These are phyloP conservation scores for Aphelinus certus DNA, from an alignment of 1,140 invertebrate species.

Conservation along the genomic window DNA sequence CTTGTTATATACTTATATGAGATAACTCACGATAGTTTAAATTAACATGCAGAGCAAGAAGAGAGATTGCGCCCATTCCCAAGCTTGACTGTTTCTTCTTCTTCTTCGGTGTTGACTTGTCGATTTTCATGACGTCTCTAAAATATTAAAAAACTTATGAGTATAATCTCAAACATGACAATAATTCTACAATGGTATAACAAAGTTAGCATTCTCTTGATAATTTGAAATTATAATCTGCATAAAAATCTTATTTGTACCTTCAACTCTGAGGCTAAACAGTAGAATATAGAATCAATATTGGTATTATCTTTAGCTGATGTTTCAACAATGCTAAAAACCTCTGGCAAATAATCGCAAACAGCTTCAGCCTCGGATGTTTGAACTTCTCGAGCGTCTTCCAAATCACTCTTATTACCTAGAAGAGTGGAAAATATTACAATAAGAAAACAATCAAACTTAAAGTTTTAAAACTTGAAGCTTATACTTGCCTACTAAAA, in stretches of 20 bases:
- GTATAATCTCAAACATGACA: neutral
- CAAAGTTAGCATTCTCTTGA: no score
- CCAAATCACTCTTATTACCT: slow-evolving; percentile 90
- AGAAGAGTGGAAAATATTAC: slow-evolving; percentile 20
- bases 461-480: neutral
- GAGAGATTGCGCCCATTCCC: slow-evolving; percentile 60
- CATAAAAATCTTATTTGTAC: slow-evolving; percentile 59
- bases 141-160: slow-evolving; percentile 49
- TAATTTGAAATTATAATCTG: neutral
- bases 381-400: slow-evolving; percentile 82
- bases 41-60: slow-evolving; percentile 54
- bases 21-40: slow-evolving; percentile 45
- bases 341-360: slow-evolving; percentile 84
- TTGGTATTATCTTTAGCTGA: slow-evolving; percentile 95
- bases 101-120: slow-evolving; percentile 68
- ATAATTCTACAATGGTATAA: neutral
- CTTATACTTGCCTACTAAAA: slow-evolving; percentile 80
- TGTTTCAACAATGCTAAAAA: slow-evolving; percentile 87
- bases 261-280: slow-evolving; percentile 87
- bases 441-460: neutral
- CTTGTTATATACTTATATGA: neutral
- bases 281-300: slow-evolving; percentile 90
- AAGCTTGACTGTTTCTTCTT: slow-evolving; percentile 71
- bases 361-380: slow-evolving; percentile 84
- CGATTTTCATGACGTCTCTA: slow-evolving; percentile 74